Base-by-base conservation (phyloP, 92 coral and sea anemone genomes). In the Palythoa heliodiscus region DNA sequence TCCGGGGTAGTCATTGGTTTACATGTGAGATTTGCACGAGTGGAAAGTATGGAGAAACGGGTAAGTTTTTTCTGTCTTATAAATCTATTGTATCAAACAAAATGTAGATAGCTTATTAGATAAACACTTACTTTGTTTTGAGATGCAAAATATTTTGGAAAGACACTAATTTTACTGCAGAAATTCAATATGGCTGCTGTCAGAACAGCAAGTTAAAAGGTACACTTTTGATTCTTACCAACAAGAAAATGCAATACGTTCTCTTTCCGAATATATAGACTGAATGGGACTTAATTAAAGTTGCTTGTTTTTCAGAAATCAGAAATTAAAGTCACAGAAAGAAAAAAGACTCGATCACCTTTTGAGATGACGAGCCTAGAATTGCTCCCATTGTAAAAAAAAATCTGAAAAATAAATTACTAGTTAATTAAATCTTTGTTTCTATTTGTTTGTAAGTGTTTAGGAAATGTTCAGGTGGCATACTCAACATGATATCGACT, bases 311-410 rank as follows among this genome's bases (percentile, higher is more conserved):
- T 71, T 43, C 76, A 37, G 53, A 71, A 71, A 71, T 54, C 53
- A 71, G 53, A 71, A 12, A 71, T 71, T 38, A 71, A 71, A 71
- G 74, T 71, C 52, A 25, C 78, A 74, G 78, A 74, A 48, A 50
- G 78, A 22, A 74, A 74, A 74, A 74, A 74, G 60, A 72, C 29
- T 72, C 77, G 77, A 72, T 72, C 76, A 71, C 53, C 76, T 71
- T 71, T 71, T 35, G 76, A 71, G 76, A 71, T 71, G 52, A 40
- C 53, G 76, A 37, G 76, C 25, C 76, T 71, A 55, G 63, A n/a
- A 40, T 74, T 43, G 78, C 78, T 52, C 60, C 77, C 78, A 22
- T 48, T 74, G 60, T 29, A 29, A 19, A 73, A 74, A 74, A 74
- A 50, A 74, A 74, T 74, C 60, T 71, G 54, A 48, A 74, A 74